These are phyloP conservation scores for Arion vulgaris DNA, from an alignment of 1,140 invertebrate genomes.

Conservation along the genomic window DNA sequence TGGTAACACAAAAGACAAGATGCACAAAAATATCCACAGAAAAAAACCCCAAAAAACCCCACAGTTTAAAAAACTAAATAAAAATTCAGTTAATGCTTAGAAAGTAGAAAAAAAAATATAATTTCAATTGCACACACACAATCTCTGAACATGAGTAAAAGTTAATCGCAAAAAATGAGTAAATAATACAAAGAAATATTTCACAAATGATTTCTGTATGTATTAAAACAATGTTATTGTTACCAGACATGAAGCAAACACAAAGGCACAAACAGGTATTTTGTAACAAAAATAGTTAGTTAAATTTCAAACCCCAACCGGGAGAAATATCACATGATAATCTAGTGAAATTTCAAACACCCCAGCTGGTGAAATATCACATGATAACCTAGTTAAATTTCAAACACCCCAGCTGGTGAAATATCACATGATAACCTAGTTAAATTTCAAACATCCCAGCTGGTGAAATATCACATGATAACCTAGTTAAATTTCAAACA, in stretches of 20 bases:
- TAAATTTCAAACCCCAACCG: too few relatives aligned
- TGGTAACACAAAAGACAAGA: neutral
- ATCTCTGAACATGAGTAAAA: neutral
- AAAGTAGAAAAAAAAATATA: too few relatives aligned
- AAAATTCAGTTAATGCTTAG: too few relatives aligned
- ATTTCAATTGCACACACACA: neutral
- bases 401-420: too few relatives aligned
- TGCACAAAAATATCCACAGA: neutral
- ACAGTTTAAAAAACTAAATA: neutral
- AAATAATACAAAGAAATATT: neutral
- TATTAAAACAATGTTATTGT: neutral
- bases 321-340: too few relatives aligned
- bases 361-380: too few relatives aligned
- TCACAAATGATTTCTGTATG: neutral
- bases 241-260: neutral
- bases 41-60: neutral
- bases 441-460: too few relatives aligned
- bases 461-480: too few relatives aligned
- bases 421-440: too few relatives aligned
- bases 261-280: slow-evolving; percentile 13
- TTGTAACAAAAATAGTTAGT: neutral
- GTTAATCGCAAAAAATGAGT: neutral
- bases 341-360: too few relatives aligned
- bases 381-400: too few relatives aligned
- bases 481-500: too few relatives aligned